Base-by-base conservation (phyloP, 2,888 invertebrate genomes). In the Platynereis dumerilii region DNA sequence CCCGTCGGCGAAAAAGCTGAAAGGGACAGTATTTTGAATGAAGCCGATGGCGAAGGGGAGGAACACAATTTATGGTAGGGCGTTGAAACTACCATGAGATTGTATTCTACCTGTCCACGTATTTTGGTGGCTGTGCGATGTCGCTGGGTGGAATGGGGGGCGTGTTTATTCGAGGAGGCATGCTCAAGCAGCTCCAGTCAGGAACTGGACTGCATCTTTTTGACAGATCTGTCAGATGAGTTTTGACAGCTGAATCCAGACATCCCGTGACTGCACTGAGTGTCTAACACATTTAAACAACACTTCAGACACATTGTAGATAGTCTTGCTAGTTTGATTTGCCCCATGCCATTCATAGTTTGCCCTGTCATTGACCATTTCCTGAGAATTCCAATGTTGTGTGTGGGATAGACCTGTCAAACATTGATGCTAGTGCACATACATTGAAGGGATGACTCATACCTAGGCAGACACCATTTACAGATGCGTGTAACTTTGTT, bases 61-160 rank as follows among this genome's bases (percentile, higher is more conserved):
- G 73, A 76, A 42, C 76, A 81, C 67, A 81, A 79, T 75, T 69
- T 81, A 60, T 81, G 80, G 80, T 80, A 73, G 64, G 68, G 42
- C 22, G 7, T n/a, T 22, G 44, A 22, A 24, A 42, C 26, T 1
- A 17, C 39, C 22, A 34, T 55, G 1, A 42, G n/a, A 12, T 12
- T 24, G 20, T 54, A 42, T 34, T 53, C 24, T 39, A 7, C 10
- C 28, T 26, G 2, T 42, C 15, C 39, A 3, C 10, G 2, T 12
- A 26, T 3, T 55, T 55, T 61, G 34, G 22, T 1, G n/a, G 12
- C 10, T 29, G 24, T 42, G 22, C 12, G 34, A 5, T 24, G 20
- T 15, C 24, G 17, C 17, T 20, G 34, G 54, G 27, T 2, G 7
- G 39, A 17, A n/a, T 20, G 26, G 54, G 53, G 54, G 10, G 27